Evolutionary conservation across 2,113 vertebrate species (phyloP).

Genomic region (Laticauda colubrina): DNA sequence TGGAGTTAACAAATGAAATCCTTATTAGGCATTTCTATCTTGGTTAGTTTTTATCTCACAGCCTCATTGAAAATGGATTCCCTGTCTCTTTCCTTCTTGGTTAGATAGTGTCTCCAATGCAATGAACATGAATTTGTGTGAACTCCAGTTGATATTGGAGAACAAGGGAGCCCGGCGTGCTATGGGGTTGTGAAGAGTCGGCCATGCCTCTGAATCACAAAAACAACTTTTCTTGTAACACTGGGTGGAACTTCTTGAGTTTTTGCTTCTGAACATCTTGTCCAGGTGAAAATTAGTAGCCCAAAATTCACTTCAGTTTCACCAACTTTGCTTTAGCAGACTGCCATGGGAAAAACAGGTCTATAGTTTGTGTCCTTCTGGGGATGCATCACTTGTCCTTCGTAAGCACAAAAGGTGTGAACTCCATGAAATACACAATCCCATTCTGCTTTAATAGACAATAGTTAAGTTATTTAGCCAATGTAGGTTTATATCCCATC

Average conservation of each 20-base stretch:
- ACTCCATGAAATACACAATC: neutral
- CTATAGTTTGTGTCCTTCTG: neutral
- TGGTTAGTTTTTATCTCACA: neutral
- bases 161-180: neutral
- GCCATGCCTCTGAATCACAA: neutral
- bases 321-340: neutral
- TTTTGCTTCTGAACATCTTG: neutral
- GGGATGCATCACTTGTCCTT: neutral
- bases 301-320: neutral
- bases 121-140: neutral
- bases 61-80: neutral
- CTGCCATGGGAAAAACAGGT: neutral
- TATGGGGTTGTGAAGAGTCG: neutral
- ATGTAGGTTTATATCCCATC: conserved; percentile 14
- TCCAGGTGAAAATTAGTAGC: neutral
- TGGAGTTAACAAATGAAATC: neutral
- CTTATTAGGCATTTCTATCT: neutral
- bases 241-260: neutral
- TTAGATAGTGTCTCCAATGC: neutral
- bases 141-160: neutral
- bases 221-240: neutral
- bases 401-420: neutral
- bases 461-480: neutral
- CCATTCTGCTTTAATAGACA: neutral
- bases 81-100: neutral